phyloP scores from a whole-genome alignment of 2,113 vertebrate species.

The Myotis brandtii region DNA sequence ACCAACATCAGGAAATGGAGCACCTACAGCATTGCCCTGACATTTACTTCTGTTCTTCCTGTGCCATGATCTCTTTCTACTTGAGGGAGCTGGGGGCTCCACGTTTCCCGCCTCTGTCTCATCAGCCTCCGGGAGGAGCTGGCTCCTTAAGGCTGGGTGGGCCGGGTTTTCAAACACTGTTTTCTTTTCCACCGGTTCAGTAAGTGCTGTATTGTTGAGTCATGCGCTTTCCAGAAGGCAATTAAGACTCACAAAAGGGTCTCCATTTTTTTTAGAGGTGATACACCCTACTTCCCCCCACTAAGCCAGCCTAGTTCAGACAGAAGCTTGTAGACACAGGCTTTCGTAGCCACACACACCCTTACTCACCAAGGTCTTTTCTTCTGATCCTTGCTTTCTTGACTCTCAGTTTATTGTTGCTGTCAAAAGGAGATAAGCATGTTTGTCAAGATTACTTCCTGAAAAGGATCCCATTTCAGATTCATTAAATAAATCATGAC shows the following conservation, averaged over 20 bases:
- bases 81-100: not conserved
- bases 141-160: not conserved
- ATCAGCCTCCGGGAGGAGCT: not conserved
- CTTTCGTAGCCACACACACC: not conserved
- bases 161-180: conserved; percentile 66
- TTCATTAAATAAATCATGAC: conserved; percentile 67
- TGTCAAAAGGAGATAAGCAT: conserved; percentile 70
- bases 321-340: not conserved
- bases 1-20: not conserved
- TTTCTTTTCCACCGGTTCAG: conserved; percentile 78
- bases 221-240: conserved; percentile 65
- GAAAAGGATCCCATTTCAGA: conserved; percentile 63
- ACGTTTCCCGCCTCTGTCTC: not conserved
- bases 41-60: conserved; percentile 53
- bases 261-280: not conserved
- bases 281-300: not conserved
- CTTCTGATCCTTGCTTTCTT: not conserved
- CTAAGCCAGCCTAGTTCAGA: conserved; percentile 36
- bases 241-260: not conserved
- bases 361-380: not conserved
- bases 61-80: conserved; percentile 1
- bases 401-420: conserved; percentile 71
- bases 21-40: not conserved
- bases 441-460: conserved; percentile 72
- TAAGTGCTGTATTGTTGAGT: conserved; percentile 74